Base-by-base conservation (phyloP, 2,113 vertebrate species). In the Saguinus imperator region DNA sequence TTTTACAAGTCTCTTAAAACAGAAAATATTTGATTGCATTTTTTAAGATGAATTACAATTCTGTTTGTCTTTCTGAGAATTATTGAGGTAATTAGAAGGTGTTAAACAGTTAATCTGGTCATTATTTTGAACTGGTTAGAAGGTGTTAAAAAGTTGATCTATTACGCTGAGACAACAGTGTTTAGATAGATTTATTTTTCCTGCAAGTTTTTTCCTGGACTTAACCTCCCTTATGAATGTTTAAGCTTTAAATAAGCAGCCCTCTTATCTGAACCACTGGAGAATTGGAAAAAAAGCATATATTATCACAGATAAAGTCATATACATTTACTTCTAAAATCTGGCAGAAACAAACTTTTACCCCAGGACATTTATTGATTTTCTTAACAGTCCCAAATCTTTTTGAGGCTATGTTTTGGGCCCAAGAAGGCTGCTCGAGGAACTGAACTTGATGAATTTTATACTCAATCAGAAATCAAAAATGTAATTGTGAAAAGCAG, bases 171-270 rank as follows among this genome's bases (percentile, higher is more conserved):
- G 70, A 70, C 0, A 61, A 37, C 18, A 80, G 25, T 70, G 37
- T 76, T 97, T 72, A 91, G 48, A 43, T 35, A 35, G 43, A 45
- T 40, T 94, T 91, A 35, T 17, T 93, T 89, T 96, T 75, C 83
- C 12, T 55, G 13, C 55, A 55, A 17, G 20, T 6, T n/a, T n/a
- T 91, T 93, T 96, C 4, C 37, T 94, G 37, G 29, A 73, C n/a
- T 85, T 77, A 12, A 43, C 16, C n/a, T 88, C 66, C 32, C 87
- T 80, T 76, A 72, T 92, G 76, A 84, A 66, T 81, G 17, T 68
- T 89, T 93, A 95, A 84, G 21, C 14, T 96, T 94, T 87, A 68
- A 93, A 72, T 87, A 61, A 89, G 16, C 52, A 94, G n/a, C 43
- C 68, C 9, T 86, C 6, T 58, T 75, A 68, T 80, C 14, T 91